These are phyloP conservation scores for Clusia tigrina DNA, from an alignment of 2,888 invertebrate species.

Conservation along the genomic window DNA sequence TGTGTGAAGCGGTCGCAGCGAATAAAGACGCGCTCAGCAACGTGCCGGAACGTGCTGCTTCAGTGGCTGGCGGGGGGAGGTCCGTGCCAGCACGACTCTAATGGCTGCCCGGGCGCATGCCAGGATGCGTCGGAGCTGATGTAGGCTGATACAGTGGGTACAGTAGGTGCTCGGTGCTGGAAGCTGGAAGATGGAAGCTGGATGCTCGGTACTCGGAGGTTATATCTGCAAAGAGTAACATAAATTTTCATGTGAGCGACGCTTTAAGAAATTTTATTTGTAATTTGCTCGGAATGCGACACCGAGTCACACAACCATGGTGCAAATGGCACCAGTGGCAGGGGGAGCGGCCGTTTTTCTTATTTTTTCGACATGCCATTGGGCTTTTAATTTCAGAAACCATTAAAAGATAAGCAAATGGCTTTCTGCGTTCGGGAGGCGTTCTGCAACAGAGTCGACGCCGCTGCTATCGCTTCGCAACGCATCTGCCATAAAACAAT, in stretches of 20 bases:
- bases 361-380: neutral
- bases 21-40: neutral
- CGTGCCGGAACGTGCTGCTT: neutral
- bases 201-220: neutral
- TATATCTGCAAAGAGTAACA: constrained; percentile 1
- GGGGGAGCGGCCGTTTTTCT: neutral
- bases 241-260: constrained; percentile 2
- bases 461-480: neutral
- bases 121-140: neutral
- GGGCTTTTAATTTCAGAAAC: constrained; percentile 49
- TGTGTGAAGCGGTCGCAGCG: neutral
- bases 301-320: too few species aligned
- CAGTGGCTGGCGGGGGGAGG: neutral
- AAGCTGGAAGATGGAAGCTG: too few species aligned
- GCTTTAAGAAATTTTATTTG: constrained; percentile 2
- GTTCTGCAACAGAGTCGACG: neutral
- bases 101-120: neutral
- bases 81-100: neutral
- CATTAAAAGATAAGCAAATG: constrained; percentile 53
- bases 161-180: neutral
- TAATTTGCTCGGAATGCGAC: too few species aligned
- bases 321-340: too few species aligned
- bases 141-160: neutral
- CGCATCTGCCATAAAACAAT: constrained; percentile 8
- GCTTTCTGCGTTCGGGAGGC: neutral